phyloP scores from a whole-genome alignment of 2,888 invertebrate species.

The Bellardia pandia region DNA sequence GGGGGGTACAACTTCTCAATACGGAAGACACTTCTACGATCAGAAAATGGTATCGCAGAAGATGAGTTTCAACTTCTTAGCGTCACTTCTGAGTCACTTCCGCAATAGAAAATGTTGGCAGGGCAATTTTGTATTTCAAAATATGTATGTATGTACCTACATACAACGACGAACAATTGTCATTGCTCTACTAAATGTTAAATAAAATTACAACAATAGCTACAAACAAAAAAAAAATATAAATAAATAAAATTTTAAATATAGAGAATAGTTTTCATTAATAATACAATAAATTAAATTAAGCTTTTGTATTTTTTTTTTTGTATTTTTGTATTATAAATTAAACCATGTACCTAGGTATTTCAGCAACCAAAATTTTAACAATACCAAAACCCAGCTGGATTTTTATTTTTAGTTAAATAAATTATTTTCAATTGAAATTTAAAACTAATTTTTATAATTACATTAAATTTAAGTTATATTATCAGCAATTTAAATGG shows the following conservation, averaged over 20 bases:
- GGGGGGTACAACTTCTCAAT: too few species aligned
- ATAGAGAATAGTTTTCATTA: conserved; percentile 17
- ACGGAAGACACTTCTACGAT: too few species aligned
- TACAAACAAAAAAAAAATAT: conserved; percentile 20
- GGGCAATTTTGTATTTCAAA: conserved; percentile 46
- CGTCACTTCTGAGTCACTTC: too few species aligned
- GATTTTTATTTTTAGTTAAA: conserved; percentile 21
- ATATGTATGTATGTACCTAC: conserved; percentile 24
- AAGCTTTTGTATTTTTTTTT: conserved; percentile 30
- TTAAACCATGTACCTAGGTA: neutral
- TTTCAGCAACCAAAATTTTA: neutral
- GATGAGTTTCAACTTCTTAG: too few species aligned
- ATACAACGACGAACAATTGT: conserved; percentile 47
- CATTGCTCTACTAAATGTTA: conserved; percentile 63
- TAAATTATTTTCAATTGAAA: conserved; percentile 35
- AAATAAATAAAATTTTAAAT: conserved; percentile 16
- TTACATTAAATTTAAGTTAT: neutral
- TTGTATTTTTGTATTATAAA: too few species aligned
- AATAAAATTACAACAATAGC: conserved; percentile 57
- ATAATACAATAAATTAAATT: conserved; percentile 55
- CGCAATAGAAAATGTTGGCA: too few species aligned
- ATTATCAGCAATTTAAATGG: too few species aligned
- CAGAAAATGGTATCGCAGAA: too few species aligned
- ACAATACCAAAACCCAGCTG: conserved; percentile 25
- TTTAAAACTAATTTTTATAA: conserved; percentile 20